phyloP scores from a whole-genome alignment of 2,888 invertebrate genomes.

The Cosmorhoe ocellata region DNA sequence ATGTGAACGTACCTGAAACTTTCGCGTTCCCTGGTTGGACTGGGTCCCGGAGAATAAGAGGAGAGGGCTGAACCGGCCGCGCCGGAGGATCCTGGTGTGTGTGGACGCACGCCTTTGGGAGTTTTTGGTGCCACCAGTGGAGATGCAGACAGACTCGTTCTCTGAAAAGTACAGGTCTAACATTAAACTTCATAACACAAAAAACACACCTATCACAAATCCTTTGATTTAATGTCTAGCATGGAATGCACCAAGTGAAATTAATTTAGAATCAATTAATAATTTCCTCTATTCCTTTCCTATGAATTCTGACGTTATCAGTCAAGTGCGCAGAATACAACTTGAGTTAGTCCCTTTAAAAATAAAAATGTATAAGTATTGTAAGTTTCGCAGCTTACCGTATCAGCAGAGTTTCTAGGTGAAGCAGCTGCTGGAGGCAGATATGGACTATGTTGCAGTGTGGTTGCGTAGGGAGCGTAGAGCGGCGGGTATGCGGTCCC shows the following conservation, averaged over 20 bases:
- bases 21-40: constrained; percentile 91
- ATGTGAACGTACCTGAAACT: constrained; percentile 87
- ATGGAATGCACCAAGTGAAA: too few species aligned
- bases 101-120: constrained; percentile 73
- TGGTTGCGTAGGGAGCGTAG: constrained; percentile 90
- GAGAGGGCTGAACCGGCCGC: constrained; percentile 68
- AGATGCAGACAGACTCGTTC: constrained; percentile 73
- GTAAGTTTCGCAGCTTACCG: constrained; percentile 50
- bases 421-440: constrained; percentile 85
- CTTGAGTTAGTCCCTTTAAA: too few species aligned
- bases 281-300: too few species aligned
- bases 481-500: constrained; percentile 83
- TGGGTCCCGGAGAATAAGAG: constrained; percentile 89
- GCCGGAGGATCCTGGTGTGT: constrained; percentile 72
- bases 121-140: constrained; percentile 79
- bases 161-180: constrained; percentile 49
- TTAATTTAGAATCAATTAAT: too few species aligned
- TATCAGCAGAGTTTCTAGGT: constrained; percentile 83
- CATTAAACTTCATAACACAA: not conserved
- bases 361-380: too few species aligned
- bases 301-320: too few species aligned
- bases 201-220: too few species aligned
- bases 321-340: too few species aligned
- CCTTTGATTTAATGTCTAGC: not conserved
- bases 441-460: constrained; percentile 88